phyloP scores from a whole-genome alignment of 2,113 vertebrate species.

The Eublepharis macularius region DNA sequence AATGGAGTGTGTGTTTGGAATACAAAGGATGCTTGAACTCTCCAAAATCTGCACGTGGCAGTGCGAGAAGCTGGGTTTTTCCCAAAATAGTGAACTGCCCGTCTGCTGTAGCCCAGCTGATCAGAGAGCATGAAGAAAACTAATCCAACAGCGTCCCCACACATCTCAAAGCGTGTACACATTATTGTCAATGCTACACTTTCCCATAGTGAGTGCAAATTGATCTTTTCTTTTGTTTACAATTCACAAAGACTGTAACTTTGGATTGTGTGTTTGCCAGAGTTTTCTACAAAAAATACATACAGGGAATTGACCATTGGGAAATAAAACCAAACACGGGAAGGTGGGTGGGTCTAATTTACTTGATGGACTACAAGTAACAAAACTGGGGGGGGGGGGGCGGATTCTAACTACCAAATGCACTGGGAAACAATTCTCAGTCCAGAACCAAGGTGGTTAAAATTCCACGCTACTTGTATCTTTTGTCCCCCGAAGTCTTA shows the following conservation, averaged over 20 bases:
- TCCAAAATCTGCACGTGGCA: neutral
- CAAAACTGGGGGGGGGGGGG: neutral
- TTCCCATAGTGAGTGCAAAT: too few species aligned
- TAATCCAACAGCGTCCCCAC: too few species aligned
- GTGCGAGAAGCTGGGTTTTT: neutral
- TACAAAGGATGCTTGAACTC: neutral
- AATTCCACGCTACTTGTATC: slow-evolving; percentile 13
- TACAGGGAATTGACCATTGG: neutral
- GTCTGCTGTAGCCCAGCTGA: neutral
- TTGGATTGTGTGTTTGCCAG: neutral
- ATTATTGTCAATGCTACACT: too few species aligned
- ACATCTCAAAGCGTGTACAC: too few species aligned
- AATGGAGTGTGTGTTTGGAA: neutral
- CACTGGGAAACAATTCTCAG: slow-evolving; percentile 29
- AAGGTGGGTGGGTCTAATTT: too few species aligned
- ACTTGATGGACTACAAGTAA: too few species aligned
- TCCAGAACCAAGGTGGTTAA: slow-evolving; percentile 23
- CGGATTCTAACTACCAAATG: slow-evolving; percentile 7
- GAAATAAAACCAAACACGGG: neutral
- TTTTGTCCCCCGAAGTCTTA: too few species aligned
- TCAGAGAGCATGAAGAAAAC: neutral
- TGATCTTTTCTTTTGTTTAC: neutral
- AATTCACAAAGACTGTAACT: neutral
- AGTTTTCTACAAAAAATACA: neutral
- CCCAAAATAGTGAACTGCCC: neutral